Evolutionary conservation across 2,113 vertebrate species (phyloP), one percentile per base, ranked within the genome.

Genomic region (Brienomyrus brachyistius): DNA sequence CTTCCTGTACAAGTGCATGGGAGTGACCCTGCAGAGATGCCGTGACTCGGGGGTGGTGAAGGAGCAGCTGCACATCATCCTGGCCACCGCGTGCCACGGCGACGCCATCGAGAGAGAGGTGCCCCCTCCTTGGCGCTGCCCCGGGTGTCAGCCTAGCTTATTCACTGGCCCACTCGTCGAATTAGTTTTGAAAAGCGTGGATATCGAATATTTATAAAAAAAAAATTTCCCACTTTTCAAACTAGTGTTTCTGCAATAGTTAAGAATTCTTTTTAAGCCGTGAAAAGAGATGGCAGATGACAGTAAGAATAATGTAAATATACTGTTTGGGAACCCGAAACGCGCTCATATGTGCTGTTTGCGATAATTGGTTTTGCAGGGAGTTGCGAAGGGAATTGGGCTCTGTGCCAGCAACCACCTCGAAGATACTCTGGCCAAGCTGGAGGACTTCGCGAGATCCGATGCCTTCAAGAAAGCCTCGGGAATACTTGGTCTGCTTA

Each of bases 401-500:
- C 93, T 98, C 45, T 99, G 98, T 92, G 97, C 98, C 23, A 92
- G 94, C 88, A 96, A 93, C 90, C 97, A 99, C 94, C 93, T 99
- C 7, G 97, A 98, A 40, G 97, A 96, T 87, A 97, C 96, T 15
- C 93, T 99, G 88, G 95, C 96, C 80, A 97, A 97, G 90, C 94
- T 99, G 92, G 96, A 97, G 0, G 97, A 98, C 82, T 98, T 98
- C 0, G 95, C 97, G 5, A 96, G 95, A 92, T 98, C 98, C 0
- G 97, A 98, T 0, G 93, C 96, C 90, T 97, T 98, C 92, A 97
- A 96, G 92, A 99, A 97, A 90, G 96, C 98, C 0, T 92, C 94
- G 0, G 96, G 98, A 56, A 97, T 99, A 88, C 98, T 99, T 93
- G 96, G 95, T 84, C 93, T 98, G 88, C 98, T 99, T 91, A 99